Base-by-base conservation (phyloP, 2,888 invertebrate genomes). In the Cheilosia scutellata region DNA sequence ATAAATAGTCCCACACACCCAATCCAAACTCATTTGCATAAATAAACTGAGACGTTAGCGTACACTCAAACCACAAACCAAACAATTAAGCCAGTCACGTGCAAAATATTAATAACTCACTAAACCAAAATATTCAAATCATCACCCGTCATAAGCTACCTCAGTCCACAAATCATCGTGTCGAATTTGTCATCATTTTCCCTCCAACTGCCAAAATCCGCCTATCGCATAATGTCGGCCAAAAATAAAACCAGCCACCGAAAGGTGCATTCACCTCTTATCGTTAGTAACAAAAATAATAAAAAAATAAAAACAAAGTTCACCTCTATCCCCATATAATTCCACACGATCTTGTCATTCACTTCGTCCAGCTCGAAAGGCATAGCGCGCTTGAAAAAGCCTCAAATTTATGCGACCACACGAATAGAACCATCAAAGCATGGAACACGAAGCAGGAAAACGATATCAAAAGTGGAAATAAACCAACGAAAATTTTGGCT, bases 271-370 rank as follows among this genome's bases (percentile, higher is more conserved):
- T 79, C 70, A 84, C 83, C 83, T 74, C 29, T 65, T 33, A 25
- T 25, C 37, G 68, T 57, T 20, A 57, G 25, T 27, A 51, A 25
- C 29, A 60, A 71, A 63, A 51, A 63, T 49, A 66, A 74, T 40
- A 58, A 60, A 53, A 53, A 37, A 60, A 11, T 11, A 11, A 33
- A 7, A 37, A 37, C 11, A 37, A 11, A 40, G 51, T 63, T 66
- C 79, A 74, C 80, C 68, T 68, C 74, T 68, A 68, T 68, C 51
- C 79, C 72, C 33, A 63, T 55, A 63, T 70, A 60, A 84, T 70
- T 75, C 75, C 65, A 55, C 65, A 76, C 75, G 84, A 79, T 84
- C 84, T 79, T 84, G 79, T 84, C 84, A 79, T 76, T 79, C 75
- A 80, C 47, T 71, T 13, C 42, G 16, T 51, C 16, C 51, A 53